Evolutionary conservation across 2,797 vertebrate species (phyloP), one percentile per base, ranked within the genome.

Genomic region (Semotilus atromaculatus): DNA sequence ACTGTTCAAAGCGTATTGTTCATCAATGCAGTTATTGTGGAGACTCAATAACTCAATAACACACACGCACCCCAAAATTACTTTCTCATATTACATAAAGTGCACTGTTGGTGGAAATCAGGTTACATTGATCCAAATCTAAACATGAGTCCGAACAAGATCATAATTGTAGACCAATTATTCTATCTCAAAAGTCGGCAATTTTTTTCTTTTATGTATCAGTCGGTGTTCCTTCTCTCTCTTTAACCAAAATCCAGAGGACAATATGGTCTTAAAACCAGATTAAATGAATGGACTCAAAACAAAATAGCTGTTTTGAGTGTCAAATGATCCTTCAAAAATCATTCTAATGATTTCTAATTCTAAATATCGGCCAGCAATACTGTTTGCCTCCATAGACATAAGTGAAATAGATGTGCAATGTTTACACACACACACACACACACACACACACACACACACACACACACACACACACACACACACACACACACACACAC

Each of bases 251-350:
- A 85, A 66, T 82, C 75, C 83, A 40, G 77, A 76, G 88, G 87
- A 87, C 87, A 89, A 89, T 80, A 86, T 86, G 23, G 40, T 90
- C 89, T 91, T 58, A 53, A 53, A 53, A 53, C 19, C 7, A 53
- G 51, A 55, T 21, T 8, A 55, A 55, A 55, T 23, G 0, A 55
- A 55, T 23, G 21, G 7, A 18, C 16, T 48, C 7, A 9, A 8
- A 55, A 60, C 9, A 58, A 58, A 58, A 58, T 10, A n/a, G 8
- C 9, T 4, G 55, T 26, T n/a, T 26, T 60, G 58, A n/a, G 10
- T 60, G 58, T 26, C 89, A 86, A 82, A 80, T 85, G 29, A 74
- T 84, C 16, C 16, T 19, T 29, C 13, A 64, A 16, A 64, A 29
- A 62, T 29, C 26, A 29, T 62, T 62, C 60, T 16, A 29, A 62